These are phyloP conservation scores for Sorex maritimensis DNA, from an alignment of 2,797 vertebrate genomes.

Conservation along the genomic window DNA sequence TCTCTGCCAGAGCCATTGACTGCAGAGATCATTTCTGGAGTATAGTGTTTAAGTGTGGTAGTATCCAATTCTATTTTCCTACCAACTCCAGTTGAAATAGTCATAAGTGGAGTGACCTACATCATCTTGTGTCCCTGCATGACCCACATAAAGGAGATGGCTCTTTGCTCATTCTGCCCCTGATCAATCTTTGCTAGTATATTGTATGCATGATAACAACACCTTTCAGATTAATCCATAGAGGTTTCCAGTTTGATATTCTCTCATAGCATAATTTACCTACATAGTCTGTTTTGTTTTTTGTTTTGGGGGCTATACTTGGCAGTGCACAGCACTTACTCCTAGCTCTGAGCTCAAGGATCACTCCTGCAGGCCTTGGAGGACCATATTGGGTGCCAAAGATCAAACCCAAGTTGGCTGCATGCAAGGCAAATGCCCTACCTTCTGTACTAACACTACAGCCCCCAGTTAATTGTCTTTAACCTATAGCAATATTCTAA, in stretches of 20 bases:
- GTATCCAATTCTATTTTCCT: not conserved
- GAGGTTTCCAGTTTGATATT: not conserved
- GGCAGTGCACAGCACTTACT: too few relatives aligned
- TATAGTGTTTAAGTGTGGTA: not conserved
- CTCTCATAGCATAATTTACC: not conserved
- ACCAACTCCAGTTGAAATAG: not conserved
- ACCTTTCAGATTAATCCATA: not conserved
- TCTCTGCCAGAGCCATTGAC: not conserved
- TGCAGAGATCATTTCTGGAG: not conserved
- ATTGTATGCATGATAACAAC: not conserved
- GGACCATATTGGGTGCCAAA: too few relatives aligned
- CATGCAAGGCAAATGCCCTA: too few relatives aligned
- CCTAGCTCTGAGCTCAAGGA: too few relatives aligned
- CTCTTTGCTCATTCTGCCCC: not conserved
- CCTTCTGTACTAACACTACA: too few relatives aligned
- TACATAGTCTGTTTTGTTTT: not conserved
- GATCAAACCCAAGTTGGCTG: too few relatives aligned
- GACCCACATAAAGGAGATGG: not conserved
- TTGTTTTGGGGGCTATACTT: too few relatives aligned
- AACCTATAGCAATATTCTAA: conserved; percentile 7
- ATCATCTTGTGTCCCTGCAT: not conserved
- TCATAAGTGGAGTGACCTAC: not conserved
- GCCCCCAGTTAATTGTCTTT: not conserved
- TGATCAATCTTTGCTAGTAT: not conserved
- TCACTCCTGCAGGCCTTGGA: too few relatives aligned